phyloP scores from a whole-genome alignment of 2,113 vertebrate species.

The Fregata magnificens region DNA sequence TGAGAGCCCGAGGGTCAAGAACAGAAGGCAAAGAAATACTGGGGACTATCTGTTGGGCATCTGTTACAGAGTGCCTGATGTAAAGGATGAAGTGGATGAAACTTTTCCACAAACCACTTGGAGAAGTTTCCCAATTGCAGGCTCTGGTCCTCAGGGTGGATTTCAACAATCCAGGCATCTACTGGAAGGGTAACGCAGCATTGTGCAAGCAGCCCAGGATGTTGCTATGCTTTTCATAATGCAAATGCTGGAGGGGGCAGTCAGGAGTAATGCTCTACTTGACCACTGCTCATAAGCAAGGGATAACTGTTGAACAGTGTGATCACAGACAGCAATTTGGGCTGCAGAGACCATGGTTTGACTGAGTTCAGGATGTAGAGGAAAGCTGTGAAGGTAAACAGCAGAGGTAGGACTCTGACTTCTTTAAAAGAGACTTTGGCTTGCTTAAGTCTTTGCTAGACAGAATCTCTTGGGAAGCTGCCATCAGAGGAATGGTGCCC shows the following conservation, averaged over 20 bases:
- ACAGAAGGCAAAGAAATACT: not conserved
- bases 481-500: not conserved
- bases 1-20: not conserved
- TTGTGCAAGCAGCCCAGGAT: not conserved
- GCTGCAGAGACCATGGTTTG: not conserved
- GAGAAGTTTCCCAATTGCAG: not conserved
- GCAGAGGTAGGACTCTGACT: not conserved
- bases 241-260: not conserved
- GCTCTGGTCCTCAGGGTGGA: not conserved
- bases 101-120: not conserved
- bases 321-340: not conserved
- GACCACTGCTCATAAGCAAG: not conserved
- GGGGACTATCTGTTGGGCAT: not conserved
- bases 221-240: not conserved
- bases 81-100: not conserved
- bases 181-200: not conserved
- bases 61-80: not conserved
- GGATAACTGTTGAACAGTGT: not conserved
- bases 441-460: not conserved
- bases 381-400: not conserved
- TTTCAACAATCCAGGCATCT: not conserved
- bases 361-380: not conserved
- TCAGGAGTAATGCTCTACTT: too few species aligned
- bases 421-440: not conserved
- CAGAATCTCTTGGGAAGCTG: not conserved